A percentile compares a stretch with the other conserved stretches of the same genome.
Evolutionary conservation across 2,113 vertebrate genomes (phyloP).

Genomic region (Burhinus oedicnemus): DNA sequence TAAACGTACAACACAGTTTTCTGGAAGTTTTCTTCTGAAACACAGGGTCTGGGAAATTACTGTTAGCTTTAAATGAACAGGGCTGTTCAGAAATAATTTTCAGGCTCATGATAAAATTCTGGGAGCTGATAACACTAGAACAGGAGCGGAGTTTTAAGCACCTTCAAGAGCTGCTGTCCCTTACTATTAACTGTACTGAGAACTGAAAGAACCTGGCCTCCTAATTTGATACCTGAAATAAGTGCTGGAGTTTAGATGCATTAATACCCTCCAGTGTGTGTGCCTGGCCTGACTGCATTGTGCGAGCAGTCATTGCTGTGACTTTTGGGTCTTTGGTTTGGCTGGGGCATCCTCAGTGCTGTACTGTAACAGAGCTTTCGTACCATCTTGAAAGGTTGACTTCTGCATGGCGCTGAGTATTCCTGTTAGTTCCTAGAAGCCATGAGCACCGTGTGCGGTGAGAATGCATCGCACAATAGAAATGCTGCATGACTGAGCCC

Average conservation of each 20-base stretch:
- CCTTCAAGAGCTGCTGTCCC: background rate
- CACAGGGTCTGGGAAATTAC: background rate
- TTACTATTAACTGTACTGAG: background rate
- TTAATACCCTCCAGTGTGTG: background rate
- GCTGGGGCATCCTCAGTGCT: accelerated
- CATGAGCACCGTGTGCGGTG: background rate
- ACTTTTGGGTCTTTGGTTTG: background rate
- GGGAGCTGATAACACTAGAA: background rate
- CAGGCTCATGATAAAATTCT: background rate
- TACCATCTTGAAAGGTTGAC: background rate
- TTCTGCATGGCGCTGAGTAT: background rate
- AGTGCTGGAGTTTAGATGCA: background rate
- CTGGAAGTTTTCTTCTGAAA: background rate
- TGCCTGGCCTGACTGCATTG: background rate
- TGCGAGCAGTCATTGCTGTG: accelerated
- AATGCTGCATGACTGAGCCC: background rate
- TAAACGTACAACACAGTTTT: background rate
- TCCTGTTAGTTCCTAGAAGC: background rate
- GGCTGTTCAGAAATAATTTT: background rate
- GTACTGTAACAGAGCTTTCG: background rate
- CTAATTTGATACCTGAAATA: background rate
- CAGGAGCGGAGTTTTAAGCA: background rate
- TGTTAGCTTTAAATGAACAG: background rate
- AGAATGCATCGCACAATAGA: background rate
- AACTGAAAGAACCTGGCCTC: background rate